These are phyloP conservation scores for Drosophila borborema DNA, from an alignment of 2,888 invertebrate genomes.

Conservation along the genomic window DNA sequence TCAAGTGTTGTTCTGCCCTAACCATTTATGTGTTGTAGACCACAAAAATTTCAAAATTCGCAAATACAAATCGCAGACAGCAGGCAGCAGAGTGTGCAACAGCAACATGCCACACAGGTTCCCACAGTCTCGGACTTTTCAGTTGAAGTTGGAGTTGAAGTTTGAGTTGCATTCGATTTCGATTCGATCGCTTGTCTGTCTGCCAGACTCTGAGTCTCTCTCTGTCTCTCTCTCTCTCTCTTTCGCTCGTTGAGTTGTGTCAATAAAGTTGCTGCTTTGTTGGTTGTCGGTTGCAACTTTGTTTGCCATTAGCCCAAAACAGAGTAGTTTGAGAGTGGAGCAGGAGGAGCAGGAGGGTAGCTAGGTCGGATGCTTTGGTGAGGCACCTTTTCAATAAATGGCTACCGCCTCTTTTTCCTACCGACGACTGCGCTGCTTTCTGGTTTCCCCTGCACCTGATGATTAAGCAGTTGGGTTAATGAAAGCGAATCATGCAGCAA, in stretches of 20 bases:
- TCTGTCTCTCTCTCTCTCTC: neutral
- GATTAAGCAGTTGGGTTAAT: slow-evolving; percentile 80
- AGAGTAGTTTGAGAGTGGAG: slow-evolving; percentile 2
- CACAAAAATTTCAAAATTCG: slow-evolving; percentile 34
- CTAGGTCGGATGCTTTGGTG: neutral
- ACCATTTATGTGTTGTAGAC: slow-evolving; percentile 57
- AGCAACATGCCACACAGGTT: slow-evolving; percentile 52
- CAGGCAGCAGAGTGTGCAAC: slow-evolving; percentile 20
- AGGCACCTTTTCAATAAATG: slow-evolving; percentile 72
- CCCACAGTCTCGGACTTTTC: slow-evolving; percentile 55
- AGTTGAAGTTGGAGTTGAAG: slow-evolving; percentile 30
- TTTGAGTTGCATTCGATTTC: slow-evolving; percentile 40
- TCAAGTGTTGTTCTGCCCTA: slow-evolving; percentile 32
- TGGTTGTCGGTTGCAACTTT: slow-evolving; percentile 31
- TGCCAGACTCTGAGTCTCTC: slow-evolving; percentile 14
- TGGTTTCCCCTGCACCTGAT: slow-evolving; percentile 47
- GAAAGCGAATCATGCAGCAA: slow-evolving; percentile 76
- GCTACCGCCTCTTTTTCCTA: slow-evolving; percentile 56
- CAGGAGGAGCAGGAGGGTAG: neutral
- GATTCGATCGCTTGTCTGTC: slow-evolving; percentile 50
- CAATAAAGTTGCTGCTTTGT: slow-evolving; percentile 64
- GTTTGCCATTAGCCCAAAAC: slow-evolving; percentile 39
- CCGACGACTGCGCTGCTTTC: slow-evolving; percentile 10
- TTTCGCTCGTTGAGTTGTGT: slow-evolving; percentile 56
- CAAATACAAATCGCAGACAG: slow-evolving; percentile 44